Conservation (phyloP, 2,113 vertebrate species). For the Ammodramus savannarum region DNA sequence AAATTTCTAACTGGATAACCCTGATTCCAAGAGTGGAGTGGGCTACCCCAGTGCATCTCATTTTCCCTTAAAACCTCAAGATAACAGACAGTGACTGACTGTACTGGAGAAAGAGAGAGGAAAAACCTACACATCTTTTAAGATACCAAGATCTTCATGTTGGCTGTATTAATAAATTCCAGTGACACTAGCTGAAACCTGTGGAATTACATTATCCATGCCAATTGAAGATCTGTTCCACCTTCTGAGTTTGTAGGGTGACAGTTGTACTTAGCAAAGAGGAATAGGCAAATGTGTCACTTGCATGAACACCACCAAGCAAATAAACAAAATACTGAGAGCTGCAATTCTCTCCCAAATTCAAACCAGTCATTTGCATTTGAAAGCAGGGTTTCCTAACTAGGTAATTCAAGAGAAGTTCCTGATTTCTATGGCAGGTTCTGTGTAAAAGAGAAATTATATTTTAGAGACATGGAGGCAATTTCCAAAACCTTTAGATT, state of each 20-base stretch:
- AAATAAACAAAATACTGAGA: background rate
- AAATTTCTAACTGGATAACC: constrained; percentile 22
- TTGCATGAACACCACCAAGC: background rate
- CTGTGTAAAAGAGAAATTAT: background rate
- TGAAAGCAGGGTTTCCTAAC: background rate
- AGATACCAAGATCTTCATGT: background rate
- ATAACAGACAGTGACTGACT: background rate
- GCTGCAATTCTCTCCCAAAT: background rate
- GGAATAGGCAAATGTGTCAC: background rate
- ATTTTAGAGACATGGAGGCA: background rate
- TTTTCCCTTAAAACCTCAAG: constrained; percentile 2
- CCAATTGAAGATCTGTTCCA: background rate
- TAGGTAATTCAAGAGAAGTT: background rate
- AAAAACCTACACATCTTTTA: background rate
- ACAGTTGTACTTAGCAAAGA: background rate
- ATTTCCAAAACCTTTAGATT: background rate
- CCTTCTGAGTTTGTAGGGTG: background rate
- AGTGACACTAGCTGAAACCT: background rate
- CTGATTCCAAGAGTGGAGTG: background rate
- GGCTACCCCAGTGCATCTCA: background rate
- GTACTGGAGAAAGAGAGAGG: background rate
- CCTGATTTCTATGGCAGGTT: background rate
- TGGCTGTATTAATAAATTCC: background rate
- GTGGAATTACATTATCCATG: background rate
- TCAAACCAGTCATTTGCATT: background rate